Evolutionary conservation across 2,888 invertebrate genomes (phyloP).

Genomic region (Clunio marinus): DNA sequence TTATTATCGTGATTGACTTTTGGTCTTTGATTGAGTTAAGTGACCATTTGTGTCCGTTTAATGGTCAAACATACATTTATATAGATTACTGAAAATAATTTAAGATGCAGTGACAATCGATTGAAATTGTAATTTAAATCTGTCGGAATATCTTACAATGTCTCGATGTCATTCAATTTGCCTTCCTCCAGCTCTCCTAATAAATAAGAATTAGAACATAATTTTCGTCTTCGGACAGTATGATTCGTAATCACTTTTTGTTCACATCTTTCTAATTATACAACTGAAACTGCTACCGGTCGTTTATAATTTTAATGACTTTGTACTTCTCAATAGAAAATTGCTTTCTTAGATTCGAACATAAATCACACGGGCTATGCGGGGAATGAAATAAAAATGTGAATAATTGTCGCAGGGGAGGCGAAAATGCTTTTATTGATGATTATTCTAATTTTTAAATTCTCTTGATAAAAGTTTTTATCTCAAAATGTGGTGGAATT

Average conservation of each 20-base stretch:
- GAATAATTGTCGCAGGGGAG: no score
- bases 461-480: slow-evolving; percentile 32
- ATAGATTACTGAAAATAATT: slow-evolving; percentile 26
- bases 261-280: slow-evolving; percentile 29
- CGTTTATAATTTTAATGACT: slow-evolving; percentile 37
- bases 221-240: not conserved
- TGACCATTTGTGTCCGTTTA: not conserved
- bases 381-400: no score
- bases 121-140: slow-evolving; percentile 38
- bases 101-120: slow-evolving; percentile 31
- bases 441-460: no score
- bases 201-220: no score
- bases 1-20: slow-evolving; percentile 37
- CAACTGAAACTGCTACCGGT: not conserved
- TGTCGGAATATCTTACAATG: no score
- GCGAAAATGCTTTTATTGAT: no score
- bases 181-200: no score
- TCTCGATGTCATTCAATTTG: no score
- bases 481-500: slow-evolving; percentile 7
- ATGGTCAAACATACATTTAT: not conserved
- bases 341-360: slow-evolving; percentile 14
- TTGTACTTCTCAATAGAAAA: slow-evolving; percentile 8
- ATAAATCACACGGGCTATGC: no score
- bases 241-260: not conserved
- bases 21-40: not conserved